These are phyloP conservation scores for Cheilosia vulpina DNA, from an alignment of 2,888 invertebrate genomes.

Conservation along the genomic window DNA sequence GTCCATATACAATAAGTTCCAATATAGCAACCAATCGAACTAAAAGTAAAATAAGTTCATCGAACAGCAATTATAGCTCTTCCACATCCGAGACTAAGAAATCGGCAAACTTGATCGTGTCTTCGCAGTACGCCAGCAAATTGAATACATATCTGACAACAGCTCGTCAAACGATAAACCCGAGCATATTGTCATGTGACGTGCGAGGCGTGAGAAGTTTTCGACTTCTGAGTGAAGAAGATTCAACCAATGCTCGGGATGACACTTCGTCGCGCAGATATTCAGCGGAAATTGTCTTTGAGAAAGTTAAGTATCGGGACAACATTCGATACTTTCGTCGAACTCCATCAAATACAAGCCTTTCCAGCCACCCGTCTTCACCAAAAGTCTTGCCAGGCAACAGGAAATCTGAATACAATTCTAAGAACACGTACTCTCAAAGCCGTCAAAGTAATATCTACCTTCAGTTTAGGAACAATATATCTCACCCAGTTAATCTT, in stretches of 20 bases:
- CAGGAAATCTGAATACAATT: conserved; percentile 31
- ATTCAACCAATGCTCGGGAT: conserved; percentile 13
- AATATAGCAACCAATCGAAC: conserved; percentile 38
- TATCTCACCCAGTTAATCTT: conserved; percentile 78
- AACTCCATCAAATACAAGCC: conserved; percentile 81
- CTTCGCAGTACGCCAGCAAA: conserved; percentile 71
- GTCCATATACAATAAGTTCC: conserved; percentile 59
- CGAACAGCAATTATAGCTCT: conserved; percentile 25
- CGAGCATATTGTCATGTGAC: conserved; percentile 36
- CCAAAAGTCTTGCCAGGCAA: conserved; percentile 58
- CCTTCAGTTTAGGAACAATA: conserved; percentile 70
- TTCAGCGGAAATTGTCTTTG: conserved; percentile 79
- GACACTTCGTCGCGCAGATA: conserved; percentile 33
- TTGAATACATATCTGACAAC: conserved; percentile 62
- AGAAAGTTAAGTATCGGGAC: conserved; percentile 81
- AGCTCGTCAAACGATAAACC: conserved; percentile 53
- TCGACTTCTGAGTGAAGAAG: conserved; percentile 57
- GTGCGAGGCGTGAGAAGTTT: conserved; percentile 50
- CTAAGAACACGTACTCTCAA: conserved; percentile 36
- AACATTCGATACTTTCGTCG: conserved; percentile 82
- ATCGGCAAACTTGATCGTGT: conserved; percentile 77
- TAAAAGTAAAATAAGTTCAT: conserved; percentile 43
- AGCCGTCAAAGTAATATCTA: conserved; percentile 62
- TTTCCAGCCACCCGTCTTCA: conserved; percentile 77
- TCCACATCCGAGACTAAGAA: conserved; percentile 73